Conservation (phyloP, 2,113 vertebrate genomes). For the Eira barbara region DNA sequence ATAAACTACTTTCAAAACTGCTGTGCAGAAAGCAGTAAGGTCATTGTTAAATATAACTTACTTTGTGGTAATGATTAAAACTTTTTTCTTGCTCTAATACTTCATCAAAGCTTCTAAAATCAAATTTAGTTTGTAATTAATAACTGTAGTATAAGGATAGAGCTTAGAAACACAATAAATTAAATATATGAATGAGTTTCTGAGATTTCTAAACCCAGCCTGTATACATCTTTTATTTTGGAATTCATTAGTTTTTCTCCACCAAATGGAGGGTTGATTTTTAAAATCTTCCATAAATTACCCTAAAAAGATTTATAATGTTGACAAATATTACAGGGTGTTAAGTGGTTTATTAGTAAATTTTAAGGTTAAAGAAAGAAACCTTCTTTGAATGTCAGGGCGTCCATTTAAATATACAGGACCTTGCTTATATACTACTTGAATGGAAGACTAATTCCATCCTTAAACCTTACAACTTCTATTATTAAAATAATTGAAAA, state of each 20-base stretch:
- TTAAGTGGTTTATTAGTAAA: slow-evolving; percentile 27
- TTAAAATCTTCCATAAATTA: not conserved
- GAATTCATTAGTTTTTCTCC: slow-evolving; percentile 48
- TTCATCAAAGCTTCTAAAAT: slow-evolving; percentile 48
- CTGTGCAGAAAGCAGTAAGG: not conserved
- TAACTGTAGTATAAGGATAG: not conserved
- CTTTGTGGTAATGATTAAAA: slow-evolving; percentile 11
- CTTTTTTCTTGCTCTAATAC: slow-evolving; percentile 18
- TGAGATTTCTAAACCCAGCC: slow-evolving; percentile 25
- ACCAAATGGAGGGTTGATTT: not conserved
- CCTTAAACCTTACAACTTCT: slow-evolving; percentile 1
- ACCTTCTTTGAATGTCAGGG: not conserved
- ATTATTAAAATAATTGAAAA: slow-evolving; percentile 18
- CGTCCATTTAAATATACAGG: slow-evolving; percentile 20
- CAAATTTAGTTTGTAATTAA: not conserved
- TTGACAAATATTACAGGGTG: not conserved
- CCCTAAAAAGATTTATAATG: not conserved
- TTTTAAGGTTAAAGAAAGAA: slow-evolving; percentile 32
- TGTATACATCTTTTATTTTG: not conserved
- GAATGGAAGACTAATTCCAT: not conserved
- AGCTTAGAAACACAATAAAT: slow-evolving; percentile 45
- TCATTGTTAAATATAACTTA: not conserved
- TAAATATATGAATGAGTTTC: slow-evolving; percentile 10
- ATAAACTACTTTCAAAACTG: slow-evolving; percentile 53
- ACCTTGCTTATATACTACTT: not conserved